Evolutionary conservation across 2,113 vertebrate genomes (phyloP).

Genomic region (Scolopax mira): DNA sequence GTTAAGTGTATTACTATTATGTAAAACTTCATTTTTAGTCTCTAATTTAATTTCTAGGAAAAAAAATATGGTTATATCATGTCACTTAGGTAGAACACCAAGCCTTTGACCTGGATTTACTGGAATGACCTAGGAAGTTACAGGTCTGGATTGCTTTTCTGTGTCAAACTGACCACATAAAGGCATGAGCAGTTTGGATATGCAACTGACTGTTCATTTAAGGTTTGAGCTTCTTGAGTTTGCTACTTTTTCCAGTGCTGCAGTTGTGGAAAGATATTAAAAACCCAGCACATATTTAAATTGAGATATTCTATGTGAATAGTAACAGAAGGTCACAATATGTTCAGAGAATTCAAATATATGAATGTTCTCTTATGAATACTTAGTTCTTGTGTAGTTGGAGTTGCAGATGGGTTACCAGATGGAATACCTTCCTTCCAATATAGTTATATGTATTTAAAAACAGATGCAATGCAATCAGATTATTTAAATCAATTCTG

Average conservation of each 20-base stretch:
- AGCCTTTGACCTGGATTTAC: background rate
- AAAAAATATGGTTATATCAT: background rate
- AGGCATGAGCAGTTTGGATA: background rate
- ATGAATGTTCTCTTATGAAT: conserved; percentile 64
- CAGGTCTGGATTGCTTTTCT: background rate
- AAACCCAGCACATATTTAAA: conserved; percentile 24
- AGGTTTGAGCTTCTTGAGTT: background rate
- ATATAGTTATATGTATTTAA: conserved; percentile 21
- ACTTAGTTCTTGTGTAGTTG: conserved; percentile 19
- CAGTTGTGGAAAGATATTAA: conserved; percentile 44
- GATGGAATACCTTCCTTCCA: conserved; percentile 57
- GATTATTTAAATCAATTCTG: conserved; percentile 49
- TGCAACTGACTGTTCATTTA: conserved; percentile 35
- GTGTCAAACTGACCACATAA: background rate
- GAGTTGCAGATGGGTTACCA: conserved; percentile 63
- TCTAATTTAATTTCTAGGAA: background rate
- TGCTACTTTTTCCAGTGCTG: background rate
- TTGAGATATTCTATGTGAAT: conserved; percentile 35
- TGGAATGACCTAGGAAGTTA: background rate
- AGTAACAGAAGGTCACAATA: conserved; percentile 69
- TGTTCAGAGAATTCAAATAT: conserved; percentile 54
- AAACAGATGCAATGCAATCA: conserved; percentile 24
- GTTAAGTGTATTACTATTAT: background rate
- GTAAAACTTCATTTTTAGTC: background rate
- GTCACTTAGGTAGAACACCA: background rate